Evolutionary conservation across 2,888 invertebrate species (phyloP), one percentile per base, ranked within the genome.

Genomic region (Abscondita cerata): DNA sequence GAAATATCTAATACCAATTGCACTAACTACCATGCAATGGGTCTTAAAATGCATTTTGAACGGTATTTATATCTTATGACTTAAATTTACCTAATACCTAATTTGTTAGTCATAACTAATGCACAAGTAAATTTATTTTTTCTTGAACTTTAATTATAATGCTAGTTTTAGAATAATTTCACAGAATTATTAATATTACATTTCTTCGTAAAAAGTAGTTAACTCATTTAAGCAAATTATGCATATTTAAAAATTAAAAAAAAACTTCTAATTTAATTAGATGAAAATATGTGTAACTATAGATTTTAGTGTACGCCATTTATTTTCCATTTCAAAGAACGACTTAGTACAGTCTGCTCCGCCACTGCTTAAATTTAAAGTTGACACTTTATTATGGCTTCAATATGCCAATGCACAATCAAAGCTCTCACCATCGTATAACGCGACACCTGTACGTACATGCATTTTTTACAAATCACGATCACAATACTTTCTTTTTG

Each of bases 221-320:
- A n/a, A n/a, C n/a, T n/a, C n/a, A n/a, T n/a, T n/a, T n/a, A n/a
- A n/a, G n/a, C n/a, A n/a, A 40, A 13, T 40, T 40, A 13, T 40
- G 15, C 40, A 40, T 40, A 40, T 40, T 40, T 40, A 15, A 40
- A 15, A 40, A 40, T 40, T 40, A 13, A 3, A 40, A 13, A n/a
- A 40, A 40, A 8, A 40, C 40, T 25, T 25, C 40, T 40, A 40
- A 40, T 40, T 40, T 13, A 13, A 40, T 40, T 40, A 40, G 40
- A 40, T 6, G 13, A 40, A 40, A 40, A 40, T 40, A 40, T 40
- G 40, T 15, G 40, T 40, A 40, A 36, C 36, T 36, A n/a, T 6
- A 40, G 13, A 15, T 40, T 40, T 40, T 40, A 40, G 40, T 40
- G 40, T 15, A 15, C 40, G 13, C 13, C 40, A 40, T 40, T 1